Base-by-base conservation (phyloP, 2,797 vertebrate species). In the Tokudaia muenninki region DNA sequence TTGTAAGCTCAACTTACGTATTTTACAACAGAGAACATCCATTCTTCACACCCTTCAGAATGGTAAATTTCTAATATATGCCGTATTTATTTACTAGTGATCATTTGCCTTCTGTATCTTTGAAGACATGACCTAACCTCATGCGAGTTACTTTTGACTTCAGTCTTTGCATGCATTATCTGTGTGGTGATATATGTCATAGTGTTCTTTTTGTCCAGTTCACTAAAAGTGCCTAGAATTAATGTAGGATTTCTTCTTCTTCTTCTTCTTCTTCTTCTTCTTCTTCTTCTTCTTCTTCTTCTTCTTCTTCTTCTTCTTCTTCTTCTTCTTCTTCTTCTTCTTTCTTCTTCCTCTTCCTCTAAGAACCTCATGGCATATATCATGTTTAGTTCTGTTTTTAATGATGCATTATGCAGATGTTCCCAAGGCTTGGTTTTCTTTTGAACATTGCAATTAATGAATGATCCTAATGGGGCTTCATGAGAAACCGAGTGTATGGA, bases 1-100 rank as follows among this genome's bases (percentile, higher is more conserved):
- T 93, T 95, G 31, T 17, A 91, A 87, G 50, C 63, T 77, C 55
- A 91, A 31, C 24, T 70, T 93, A 37, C 86, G 70, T 84, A 59
- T 92, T 65, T 41, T 90, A 79, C 37, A 78, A 34, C n/a, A 75
- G 21, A 92, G 77, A 82, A 77, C 22, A 70, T 41, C 1, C 2
- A 84, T 22, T 92, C 31, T 37, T 87, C 29, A 94, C 10, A 90
- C 22, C 26, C 37, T 90, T 94, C 79, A 31, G 63, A 81, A 80
- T 91, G 41, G 87, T n/a, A 57, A 67, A 44, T 59, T 92, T 86
- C 37, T 70, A 29, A 44, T 79, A 14, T 61, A 77, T 83, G 63
- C 50, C 41, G n/a, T 63, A 17, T 70, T n/a, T 79, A 87, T 52
- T 81, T 87, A 50, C 24, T 6, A 37, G 24, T 65, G 4, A 57